Conservation (phyloP, 2,797 vertebrate species). For the Hirundo rustica region DNA sequence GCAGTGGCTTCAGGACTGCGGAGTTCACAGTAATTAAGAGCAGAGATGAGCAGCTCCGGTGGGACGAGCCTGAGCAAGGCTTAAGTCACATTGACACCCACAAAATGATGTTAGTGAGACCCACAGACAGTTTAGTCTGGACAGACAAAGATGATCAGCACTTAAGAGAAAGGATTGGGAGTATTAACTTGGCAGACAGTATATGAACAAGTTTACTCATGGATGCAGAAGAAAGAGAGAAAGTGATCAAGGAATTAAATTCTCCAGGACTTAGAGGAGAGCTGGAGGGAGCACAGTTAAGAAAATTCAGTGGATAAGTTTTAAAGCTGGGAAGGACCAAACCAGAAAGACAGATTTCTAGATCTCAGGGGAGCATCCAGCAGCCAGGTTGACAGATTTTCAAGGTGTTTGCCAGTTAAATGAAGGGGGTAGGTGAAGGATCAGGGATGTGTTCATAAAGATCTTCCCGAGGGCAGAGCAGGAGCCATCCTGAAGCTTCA, state of each 20-base stretch:
- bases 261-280: not conserved
- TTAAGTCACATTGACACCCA: not conserved
- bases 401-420: not conserved
- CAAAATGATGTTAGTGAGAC: not conserved
- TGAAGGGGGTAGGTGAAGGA: not conserved
- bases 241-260: not conserved
- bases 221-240: not conserved
- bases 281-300: not conserved
- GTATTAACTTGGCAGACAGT: not conserved
- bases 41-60: not conserved
- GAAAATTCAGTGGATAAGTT: not conserved
- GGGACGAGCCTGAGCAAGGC: not conserved
- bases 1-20: not conserved
- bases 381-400: not conserved
- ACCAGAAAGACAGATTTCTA: not conserved
- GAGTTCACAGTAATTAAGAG: not conserved
- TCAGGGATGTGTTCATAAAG: not conserved
- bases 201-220: not conserved
- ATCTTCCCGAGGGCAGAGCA: not conserved
- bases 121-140: not conserved
- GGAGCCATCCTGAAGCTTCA: slow-evolving; percentile 40
- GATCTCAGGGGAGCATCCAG: not conserved
- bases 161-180: not conserved
- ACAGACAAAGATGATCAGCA: not conserved
- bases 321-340: not conserved